Evolutionary conservation across 2,888 invertebrate genomes (phyloP), one percentile per base, ranked within the genome.

Genomic region (Hylaea fasciaria): DNA sequence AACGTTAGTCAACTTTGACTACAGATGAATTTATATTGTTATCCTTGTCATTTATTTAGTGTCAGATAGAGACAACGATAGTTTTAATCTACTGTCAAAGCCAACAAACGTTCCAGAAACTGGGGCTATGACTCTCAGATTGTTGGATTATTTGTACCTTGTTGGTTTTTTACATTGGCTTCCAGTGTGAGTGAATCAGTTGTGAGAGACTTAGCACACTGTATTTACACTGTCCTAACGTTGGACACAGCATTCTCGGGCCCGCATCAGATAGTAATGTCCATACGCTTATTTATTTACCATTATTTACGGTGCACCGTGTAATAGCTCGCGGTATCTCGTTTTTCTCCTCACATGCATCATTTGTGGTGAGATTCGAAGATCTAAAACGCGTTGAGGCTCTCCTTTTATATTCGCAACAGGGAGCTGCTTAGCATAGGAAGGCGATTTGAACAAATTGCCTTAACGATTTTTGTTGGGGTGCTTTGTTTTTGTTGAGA

Each of bases 241-340:
- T 11, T n/a, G 46, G 44, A 48, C 75, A 78, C 80, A 81, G 80
- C 83, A 83, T 87, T 86, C 82, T 78, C 79, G 73, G 41, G 28
- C 73, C 71, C 80, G 78, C 83, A 92, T 92, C 91, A 86, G 91
- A 92, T 92, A 91, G 71, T 76, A 80, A 73, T 76, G 80, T 81
- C 85, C 82, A 83, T 82, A 83, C 84, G 83, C 83, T 88, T 91
- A 91, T 90, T 91, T 91, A 91, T 91, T 91, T 91, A 90, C 87
- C 72, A 72, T 83, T 91, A 91, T 91, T 92, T 92, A 91, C 91
- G 88, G 89, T 83, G 86, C 82, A 80, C 70, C 80, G 78, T 80
- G 86, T 90, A 89, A 90, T 89, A 86, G 88, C 82, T 83, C 78
- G 80, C 78, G 79, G 81, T 87, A 85, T 85, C 84, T 83, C 81